Evolutionary conservation across 92 coral and sea anemone genomes (phyloP).

Genomic region (Micromussa lordhowensis): DNA sequence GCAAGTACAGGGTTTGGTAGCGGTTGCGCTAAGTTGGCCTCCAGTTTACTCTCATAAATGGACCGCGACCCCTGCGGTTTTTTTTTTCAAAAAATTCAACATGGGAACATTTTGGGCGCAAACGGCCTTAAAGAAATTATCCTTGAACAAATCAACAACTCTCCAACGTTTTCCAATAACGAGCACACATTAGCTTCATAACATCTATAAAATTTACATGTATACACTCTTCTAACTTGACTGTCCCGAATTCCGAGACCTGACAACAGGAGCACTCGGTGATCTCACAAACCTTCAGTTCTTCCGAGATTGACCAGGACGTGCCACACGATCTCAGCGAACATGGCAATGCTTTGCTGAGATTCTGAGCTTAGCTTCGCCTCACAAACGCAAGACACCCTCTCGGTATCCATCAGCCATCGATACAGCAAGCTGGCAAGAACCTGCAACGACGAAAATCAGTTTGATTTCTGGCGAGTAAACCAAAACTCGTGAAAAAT

Average conservation of each 20-base stretch:
- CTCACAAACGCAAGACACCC: conserved; percentile 51
- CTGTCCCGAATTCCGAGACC: background rate
- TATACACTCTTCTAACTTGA: background rate
- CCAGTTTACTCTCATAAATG: too few relatives aligned
- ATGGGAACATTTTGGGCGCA: too few relatives aligned
- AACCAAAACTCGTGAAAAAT: background rate
- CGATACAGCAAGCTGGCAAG: conserved; percentile 82
- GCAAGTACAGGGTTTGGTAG: too few relatives aligned
- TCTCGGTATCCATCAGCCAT: conserved; percentile 77
- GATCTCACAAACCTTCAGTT: conserved; percentile 29
- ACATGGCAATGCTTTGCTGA: conserved; percentile 63
- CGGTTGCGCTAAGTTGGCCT: too few relatives aligned
- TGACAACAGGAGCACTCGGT: background rate
- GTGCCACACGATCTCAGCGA: conserved; percentile 81
- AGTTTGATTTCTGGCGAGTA: background rate
- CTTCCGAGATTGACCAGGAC: conserved; percentile 61
- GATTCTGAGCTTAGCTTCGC: conserved; percentile 56
- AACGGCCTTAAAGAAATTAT: too few relatives aligned
- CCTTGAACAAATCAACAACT: too few relatives aligned
- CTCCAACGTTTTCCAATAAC: too few relatives aligned
- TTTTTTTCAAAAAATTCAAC: too few relatives aligned
- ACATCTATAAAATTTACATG: too few relatives aligned
- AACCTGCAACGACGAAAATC: conserved; percentile 44
- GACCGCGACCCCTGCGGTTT: too few relatives aligned
- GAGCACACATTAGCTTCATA: too few relatives aligned